Conservation (phyloP, 2,888 invertebrate genomes). For the Anthoptus insignis region DNA sequence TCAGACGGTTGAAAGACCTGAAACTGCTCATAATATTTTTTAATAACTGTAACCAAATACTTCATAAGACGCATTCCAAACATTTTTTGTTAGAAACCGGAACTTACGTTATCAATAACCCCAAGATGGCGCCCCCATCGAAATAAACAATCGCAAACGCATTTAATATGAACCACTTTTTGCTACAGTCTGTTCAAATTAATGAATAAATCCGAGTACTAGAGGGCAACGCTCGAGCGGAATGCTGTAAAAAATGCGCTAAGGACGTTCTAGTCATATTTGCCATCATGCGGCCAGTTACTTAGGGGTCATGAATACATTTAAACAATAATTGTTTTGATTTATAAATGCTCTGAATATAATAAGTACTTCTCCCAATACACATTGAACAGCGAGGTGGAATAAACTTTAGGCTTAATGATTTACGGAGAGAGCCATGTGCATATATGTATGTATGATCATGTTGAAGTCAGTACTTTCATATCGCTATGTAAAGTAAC, state of each 20-base stretch:
- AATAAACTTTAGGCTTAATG: too few species aligned
- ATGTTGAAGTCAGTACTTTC: too few species aligned
- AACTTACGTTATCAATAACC: conserved; percentile 78
- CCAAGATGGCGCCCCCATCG: conserved; percentile 46
- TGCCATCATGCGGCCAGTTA: conserved; percentile 67
- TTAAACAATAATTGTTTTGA: conserved; percentile 57
- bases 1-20: too few species aligned
- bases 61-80: conserved; percentile 66
- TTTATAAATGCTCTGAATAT: too few species aligned
- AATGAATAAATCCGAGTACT: conserved; percentile 79
- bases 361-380: too few species aligned
- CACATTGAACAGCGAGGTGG: too few species aligned
- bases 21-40: too few species aligned
- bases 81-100: conserved; percentile 77
- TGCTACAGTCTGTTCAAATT: conserved; percentile 74
- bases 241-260: conserved; percentile 82
- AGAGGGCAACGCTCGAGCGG: conserved; percentile 78
- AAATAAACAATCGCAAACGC: conserved; percentile 60
- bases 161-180: conserved; percentile 78
- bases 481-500: too few species aligned
- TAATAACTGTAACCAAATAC: too few species aligned
- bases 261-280: conserved; percentile 75
- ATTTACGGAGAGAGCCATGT: too few species aligned
- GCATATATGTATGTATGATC: too few species aligned
- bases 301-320: conserved; percentile 69